Evolutionary conservation across 2,888 invertebrate species (phyloP), one percentile per base, ranked within the genome.

Genomic region (Entomobrya multifasciata): DNA sequence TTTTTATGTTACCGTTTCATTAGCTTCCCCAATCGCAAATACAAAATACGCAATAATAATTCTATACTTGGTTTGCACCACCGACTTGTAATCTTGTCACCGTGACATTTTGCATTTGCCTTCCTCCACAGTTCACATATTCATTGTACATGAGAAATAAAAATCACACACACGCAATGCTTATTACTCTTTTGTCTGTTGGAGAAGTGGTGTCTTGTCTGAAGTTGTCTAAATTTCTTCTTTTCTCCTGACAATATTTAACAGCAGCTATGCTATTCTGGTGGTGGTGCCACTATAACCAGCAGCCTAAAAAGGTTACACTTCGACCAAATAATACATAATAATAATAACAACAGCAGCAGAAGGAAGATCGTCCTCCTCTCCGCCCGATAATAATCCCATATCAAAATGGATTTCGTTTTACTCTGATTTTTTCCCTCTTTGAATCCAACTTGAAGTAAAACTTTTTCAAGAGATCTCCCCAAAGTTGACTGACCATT

Each of bases 401-500:
- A 36, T 74, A 74, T 55, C 74, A 74, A 74, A 74, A 74, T 74
- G 74, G 74, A 74, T 74, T 55, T 74, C 72, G 49, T 55, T 74
- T 74, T 55, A 36, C 74, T 74, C 52, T 74, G 74, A 55, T 74
- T 55, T 74, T 55, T 36, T 36, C 55, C 36, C 55, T 25, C 44
- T 36, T 8, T 36, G 36, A 36, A 6, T 36, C 8, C 36, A 36
- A n/a, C n/a, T n/a, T n/a, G n/a, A n/a, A n/a, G n/a, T n/a, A n/a
- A n/a, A n/a, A n/a, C n/a, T n/a, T n/a, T n/a, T n/a, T n/a, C n/a
- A 22, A 41, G 15, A 27, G 10, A 72, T 36, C 55, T n/a, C 55
- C 15, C 22, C 13, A 72, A 55, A 78, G 85, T 85, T 85, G 85
- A 85, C 72, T 85, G 85, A 85, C 85, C 85, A 85, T 85, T 72